Base-by-base conservation (phyloP, 2,113 vertebrate species). In the Urocynchramus pylzowi region DNA sequence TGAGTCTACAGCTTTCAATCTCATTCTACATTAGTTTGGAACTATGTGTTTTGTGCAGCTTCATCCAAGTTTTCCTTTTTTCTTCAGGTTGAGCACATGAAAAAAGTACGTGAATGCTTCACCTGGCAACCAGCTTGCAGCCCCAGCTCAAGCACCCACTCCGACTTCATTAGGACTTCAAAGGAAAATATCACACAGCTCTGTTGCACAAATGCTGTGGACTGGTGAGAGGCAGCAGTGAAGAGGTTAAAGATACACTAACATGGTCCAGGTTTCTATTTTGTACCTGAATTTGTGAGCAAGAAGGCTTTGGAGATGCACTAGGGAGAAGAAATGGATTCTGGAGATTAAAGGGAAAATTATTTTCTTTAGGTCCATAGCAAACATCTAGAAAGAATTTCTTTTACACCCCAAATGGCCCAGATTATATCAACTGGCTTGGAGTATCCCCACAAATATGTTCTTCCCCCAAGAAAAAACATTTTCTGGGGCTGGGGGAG, bases 101-200 rank as follows among this genome's bases (percentile, higher is more conserved):
- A 57, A 93, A 83, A 95, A 31, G 21, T 80, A 80, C 16, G 16
- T 0, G 5, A 86, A 81, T 49, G 22, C 60, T 90, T 93, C 71
- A 87, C 76, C 83, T 93, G 86, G 86, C 35, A 92, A 71, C 52
- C 89, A 95, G 63, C 71, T 92, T 92, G 47, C 69, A 86, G 35
- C 24, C 64, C 13, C 39, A 71, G 52, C 60, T 37, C 27, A 41
- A 70, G 47, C 42, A 87, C 86, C 35, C 52, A 50, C 80, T 95
- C 47, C 8, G 27, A 77, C 39, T 93, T 86, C 75, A 41, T 77
- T 47, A 71, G 47, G 60, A 86, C 76, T 96, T 95, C 89, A 93
- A 92, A 96, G 54, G 30, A 80, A 81, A 90, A 60, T 37, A 23
- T 26, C 37, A 67, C 16, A 80, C 11, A 59, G 27, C 1, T 86